These are phyloP conservation scores for Hypocryptadius cinnamomeus DNA, from an alignment of 2,113 vertebrate species.

Conservation along the genomic window DNA sequence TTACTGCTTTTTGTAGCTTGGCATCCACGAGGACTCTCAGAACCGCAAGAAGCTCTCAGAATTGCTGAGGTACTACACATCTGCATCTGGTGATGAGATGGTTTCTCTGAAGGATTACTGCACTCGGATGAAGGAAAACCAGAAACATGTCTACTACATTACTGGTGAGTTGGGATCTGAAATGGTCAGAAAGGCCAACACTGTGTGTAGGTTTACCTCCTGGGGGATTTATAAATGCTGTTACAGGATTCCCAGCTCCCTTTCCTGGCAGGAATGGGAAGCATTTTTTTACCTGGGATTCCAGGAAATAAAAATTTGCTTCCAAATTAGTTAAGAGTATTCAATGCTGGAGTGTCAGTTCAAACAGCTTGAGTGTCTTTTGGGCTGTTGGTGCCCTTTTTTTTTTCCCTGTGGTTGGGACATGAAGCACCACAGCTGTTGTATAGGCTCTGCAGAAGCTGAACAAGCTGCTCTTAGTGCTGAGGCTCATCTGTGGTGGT, in stretches of 20 bases:
- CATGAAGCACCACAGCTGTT: accelerated
- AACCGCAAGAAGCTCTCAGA: slow-evolving; percentile 95
- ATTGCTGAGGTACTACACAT: slow-evolving; percentile 88
- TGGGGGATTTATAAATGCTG: accelerated
- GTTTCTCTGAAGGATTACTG: slow-evolving; percentile 96
- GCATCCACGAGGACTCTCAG: slow-evolving; percentile 95
- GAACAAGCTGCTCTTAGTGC: accelerated
- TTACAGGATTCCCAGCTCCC: accelerated
- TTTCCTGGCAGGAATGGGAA: background rate
- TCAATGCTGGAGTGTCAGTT: background rate
- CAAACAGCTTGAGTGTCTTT: background rate
- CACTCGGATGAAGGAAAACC: slow-evolving; percentile 94
- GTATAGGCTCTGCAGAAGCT: accelerated
- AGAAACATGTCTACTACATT: slow-evolving; percentile 97
- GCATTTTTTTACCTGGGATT: accelerated
- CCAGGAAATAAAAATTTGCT: accelerated
- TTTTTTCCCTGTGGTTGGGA: accelerated
- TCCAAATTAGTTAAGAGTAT: accelerated
- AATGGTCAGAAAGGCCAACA: accelerated
- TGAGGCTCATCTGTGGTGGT: background rate
- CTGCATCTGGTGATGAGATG: slow-evolving; percentile 92
- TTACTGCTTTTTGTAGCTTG: slow-evolving; percentile 67
- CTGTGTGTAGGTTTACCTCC: accelerated
- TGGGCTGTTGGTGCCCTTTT: accelerated
- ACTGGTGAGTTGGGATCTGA: slow-evolving; percentile 73